Conservation (phyloP, 2,888 invertebrate genomes). For the Orthosia incerta region DNA sequence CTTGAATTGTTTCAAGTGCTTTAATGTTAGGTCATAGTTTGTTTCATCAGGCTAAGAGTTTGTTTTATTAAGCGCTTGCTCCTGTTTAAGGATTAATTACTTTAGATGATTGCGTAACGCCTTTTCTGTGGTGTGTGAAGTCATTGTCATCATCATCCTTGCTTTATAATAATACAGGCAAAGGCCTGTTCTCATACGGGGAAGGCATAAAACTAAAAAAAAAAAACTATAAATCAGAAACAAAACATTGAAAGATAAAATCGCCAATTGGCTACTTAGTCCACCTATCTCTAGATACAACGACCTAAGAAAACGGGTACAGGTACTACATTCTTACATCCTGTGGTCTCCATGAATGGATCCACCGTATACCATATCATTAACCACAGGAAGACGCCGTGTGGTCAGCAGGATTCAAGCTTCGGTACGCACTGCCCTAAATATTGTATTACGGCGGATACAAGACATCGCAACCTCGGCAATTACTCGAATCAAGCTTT, state of each 20-base stretch:
- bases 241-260: neutral
- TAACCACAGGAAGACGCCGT: constrained; percentile 56
- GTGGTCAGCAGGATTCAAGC: constrained; percentile 67
- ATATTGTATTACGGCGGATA: constrained; percentile 53
- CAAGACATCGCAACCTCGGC: constrained; percentile 34
- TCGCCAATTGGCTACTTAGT: neutral
- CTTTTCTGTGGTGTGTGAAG: neutral
- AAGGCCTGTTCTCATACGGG: too few relatives aligned
- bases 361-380: constrained; percentile 54
- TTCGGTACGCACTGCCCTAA: constrained; percentile 55
- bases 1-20: constrained; percentile 31
- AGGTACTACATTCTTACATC: constrained; percentile 8
- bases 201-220: too few relatives aligned
- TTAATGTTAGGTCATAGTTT: constrained; percentile 7
- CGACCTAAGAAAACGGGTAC: constrained; percentile 19
- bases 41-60: neutral
- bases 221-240: neutral
- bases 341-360: constrained; percentile 41
- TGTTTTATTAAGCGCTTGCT: constrained; percentile 7
- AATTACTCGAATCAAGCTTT: constrained; percentile 17
- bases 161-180: too few relatives aligned
- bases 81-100: neutral
- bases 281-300: neutral
- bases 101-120: neutral
- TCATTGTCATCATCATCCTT: neutral